Conservation (phyloP, 2,113 vertebrate genomes). For the Myotis lucifugus region DNA sequence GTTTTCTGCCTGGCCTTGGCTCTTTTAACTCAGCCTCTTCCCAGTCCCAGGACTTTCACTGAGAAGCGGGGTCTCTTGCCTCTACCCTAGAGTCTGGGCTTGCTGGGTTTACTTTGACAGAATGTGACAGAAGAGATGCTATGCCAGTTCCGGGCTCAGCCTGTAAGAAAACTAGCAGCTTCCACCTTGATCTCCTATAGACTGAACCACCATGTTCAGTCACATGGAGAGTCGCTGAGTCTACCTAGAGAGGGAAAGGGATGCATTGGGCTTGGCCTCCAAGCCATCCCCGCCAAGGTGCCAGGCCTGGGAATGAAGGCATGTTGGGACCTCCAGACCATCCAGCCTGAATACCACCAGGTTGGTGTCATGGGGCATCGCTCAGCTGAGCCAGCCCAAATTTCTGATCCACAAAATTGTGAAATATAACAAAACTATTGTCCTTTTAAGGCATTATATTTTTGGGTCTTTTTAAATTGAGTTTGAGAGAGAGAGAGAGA, state of each 20-base stretch:
- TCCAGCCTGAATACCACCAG: background rate
- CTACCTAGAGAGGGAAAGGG: background rate
- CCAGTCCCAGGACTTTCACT: background rate
- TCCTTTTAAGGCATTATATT: background rate
- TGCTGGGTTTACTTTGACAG: background rate
- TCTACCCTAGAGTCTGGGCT: background rate
- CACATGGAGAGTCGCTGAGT: background rate
- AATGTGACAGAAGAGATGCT: background rate
- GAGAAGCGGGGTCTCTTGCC: background rate
- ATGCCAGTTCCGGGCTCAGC: background rate
- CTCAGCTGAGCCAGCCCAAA: background rate
- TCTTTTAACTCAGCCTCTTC: background rate
- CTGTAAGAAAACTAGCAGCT: background rate
- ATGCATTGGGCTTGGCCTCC: background rate
- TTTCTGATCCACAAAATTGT: background rate
- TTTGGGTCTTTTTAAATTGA: too few species aligned
- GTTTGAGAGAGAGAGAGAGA: too few species aligned
- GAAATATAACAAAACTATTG: background rate
- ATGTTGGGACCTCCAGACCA: background rate
- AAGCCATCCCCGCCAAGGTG: accelerated
- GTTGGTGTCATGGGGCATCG: background rate
- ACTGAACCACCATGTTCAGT: background rate
- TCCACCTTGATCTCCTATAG: background rate
- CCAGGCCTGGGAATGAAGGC: background rate
- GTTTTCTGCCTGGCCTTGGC: background rate